Percentiles rank a stretch among this genome's conserved stretches.
phyloP scores from a whole-genome alignment of 2,797 vertebrate genomes.

The Apodemus agrarius region DNA sequence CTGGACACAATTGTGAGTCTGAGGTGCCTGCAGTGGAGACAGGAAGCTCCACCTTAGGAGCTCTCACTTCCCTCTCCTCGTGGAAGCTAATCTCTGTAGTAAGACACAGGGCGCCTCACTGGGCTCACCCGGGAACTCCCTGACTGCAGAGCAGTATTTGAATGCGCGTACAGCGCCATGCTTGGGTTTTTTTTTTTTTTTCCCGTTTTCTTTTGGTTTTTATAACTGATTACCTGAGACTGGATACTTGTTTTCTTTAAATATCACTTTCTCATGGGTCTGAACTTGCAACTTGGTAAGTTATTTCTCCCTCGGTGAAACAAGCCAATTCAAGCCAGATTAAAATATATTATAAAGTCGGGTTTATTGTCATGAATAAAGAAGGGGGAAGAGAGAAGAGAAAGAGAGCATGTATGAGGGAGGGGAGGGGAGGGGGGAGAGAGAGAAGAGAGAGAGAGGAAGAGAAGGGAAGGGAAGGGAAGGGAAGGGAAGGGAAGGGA shows the following conservation, averaged over 20 bases:
- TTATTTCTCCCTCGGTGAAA: neutral
- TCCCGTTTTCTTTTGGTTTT: too few species aligned
- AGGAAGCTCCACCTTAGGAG: neutral
- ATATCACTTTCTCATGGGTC: neutral
- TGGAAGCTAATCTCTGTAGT: neutral
- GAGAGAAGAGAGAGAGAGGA: too few species aligned
- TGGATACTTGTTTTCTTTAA: neutral
- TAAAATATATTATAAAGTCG: neutral
- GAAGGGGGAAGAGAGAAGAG: too few species aligned
- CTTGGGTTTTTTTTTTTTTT: neutral
- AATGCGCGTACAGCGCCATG: neutral
- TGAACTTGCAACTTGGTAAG: neutral
- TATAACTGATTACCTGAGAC: neutral
- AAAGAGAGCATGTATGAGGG: too few species aligned
- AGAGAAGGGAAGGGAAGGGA: too few species aligned
- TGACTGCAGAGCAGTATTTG: neutral
- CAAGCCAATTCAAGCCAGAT: neutral
- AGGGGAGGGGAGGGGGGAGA: too few species aligned
- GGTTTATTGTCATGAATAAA: neutral
- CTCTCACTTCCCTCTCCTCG: neutral
- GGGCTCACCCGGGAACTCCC: neutral
- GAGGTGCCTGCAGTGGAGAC: neutral
- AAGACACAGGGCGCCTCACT: neutral
- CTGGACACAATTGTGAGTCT: neutral
- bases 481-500: too few species aligned